phyloP scores from a whole-genome alignment of 2,888 invertebrate genomes.

The Leucania comma region DNA sequence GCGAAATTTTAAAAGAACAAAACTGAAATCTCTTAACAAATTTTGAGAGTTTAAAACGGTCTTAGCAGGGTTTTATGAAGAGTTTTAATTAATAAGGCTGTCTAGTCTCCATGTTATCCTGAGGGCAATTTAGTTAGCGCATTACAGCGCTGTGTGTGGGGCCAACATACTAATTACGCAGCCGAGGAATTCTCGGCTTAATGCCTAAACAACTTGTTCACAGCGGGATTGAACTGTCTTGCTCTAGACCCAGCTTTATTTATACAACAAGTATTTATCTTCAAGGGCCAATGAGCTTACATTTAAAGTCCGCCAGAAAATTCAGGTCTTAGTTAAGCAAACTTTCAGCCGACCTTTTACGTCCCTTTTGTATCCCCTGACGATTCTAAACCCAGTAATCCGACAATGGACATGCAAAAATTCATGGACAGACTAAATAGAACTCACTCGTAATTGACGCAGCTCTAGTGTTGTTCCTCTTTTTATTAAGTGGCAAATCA shows the following conservation, averaged over 20 bases:
- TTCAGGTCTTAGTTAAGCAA: conserved; percentile 29
- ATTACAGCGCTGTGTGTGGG: conserved; percentile 52
- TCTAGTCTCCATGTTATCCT: conserved; percentile 43
- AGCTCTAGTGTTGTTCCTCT: conserved; percentile 38
- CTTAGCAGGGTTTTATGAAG: conserved; percentile 20
- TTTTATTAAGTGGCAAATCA: too few relatives aligned
- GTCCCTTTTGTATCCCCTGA: conserved; percentile 28
- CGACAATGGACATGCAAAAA: conserved; percentile 35
- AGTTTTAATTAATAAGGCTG: conserved; percentile 49
- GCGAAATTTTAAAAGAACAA: conserved; percentile 37
- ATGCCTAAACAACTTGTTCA: conserved; percentile 53
- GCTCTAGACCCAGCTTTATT: conserved; percentile 32
- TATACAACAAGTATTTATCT: conserved; percentile 22
- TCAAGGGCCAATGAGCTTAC: conserved; percentile 23
- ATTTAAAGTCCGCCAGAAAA: conserved; percentile 33
- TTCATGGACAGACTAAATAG: conserved; percentile 3
- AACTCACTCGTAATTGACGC: conserved; percentile 31
- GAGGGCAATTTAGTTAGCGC: conserved; percentile 51
- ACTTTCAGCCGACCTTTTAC: conserved; percentile 32
- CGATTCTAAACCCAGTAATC: conserved; percentile 27
- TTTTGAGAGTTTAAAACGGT: conserved; percentile 25
- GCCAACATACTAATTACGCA: conserved; percentile 60
- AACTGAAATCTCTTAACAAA: conserved; percentile 17
- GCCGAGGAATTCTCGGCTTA: conserved; percentile 41
- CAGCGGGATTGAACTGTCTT: conserved; percentile 44